These are phyloP conservation scores for Lochmaea crataegi DNA, from an alignment of 2,888 invertebrate species.

Conservation along the genomic window DNA sequence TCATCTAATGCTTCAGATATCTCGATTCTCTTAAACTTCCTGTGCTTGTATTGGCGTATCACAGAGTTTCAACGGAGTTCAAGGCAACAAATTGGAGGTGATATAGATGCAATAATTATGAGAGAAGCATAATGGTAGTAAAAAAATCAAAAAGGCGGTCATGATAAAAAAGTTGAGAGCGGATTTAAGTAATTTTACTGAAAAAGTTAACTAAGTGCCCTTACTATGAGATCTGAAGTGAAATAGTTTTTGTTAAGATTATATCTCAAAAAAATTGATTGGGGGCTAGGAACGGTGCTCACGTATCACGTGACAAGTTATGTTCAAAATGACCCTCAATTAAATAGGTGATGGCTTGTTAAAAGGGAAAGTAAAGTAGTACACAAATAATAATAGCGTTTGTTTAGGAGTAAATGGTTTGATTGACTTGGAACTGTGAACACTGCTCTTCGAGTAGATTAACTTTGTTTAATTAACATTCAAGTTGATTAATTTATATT, in stretches of 20 bases:
- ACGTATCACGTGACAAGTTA: slow-evolving; percentile 20
- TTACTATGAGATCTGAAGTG: background rate
- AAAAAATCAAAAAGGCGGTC: too few relatives aligned
- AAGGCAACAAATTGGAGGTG: too few relatives aligned
- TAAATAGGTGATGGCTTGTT: slow-evolving; percentile 16
- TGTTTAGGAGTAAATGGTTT: slow-evolving; percentile 2
- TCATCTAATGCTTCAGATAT: too few relatives aligned
- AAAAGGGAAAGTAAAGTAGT: slow-evolving; percentile 11
- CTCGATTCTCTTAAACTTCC: too few relatives aligned
- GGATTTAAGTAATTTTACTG: too few relatives aligned
- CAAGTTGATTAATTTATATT: background rate
- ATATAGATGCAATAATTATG: too few relatives aligned
- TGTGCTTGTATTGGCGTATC: too few relatives aligned
- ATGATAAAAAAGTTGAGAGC: too few relatives aligned
- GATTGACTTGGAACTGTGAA: background rate
- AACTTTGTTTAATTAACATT: background rate
- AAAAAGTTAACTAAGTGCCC: background rate
- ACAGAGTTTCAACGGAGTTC: too few relatives aligned
- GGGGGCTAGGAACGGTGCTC: background rate
- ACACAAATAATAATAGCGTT: background rate
- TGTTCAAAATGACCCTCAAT: slow-evolving; percentile 19
- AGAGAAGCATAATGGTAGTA: too few relatives aligned
- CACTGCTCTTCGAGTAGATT: background rate
- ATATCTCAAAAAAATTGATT: slow-evolving; percentile 18
- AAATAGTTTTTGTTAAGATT: slow-evolving; percentile 4